Evolutionary conservation across 2,888 invertebrate genomes (phyloP), one percentile per base, ranked within the genome.

Genomic region (Gymnosoma rotundatum): DNA sequence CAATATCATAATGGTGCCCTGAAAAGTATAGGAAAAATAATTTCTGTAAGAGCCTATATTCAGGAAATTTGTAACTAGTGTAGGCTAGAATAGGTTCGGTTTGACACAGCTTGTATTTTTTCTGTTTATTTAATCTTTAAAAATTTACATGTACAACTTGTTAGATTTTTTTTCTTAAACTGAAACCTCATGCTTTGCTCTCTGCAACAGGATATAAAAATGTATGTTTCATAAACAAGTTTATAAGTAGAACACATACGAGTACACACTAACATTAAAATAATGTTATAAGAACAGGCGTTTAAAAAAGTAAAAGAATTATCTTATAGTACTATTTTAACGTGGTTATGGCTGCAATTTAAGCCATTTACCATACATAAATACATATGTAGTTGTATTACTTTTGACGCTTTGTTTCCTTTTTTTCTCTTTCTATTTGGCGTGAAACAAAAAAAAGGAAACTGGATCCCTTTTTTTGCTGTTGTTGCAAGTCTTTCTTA

Each of bases 311-410:
- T 56, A 42, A 25, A n/a, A 69, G 50, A 38, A 67, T 76, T 48
- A 67, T 60, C 60, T 67, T 54, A 38, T 61, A 45, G 32, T 54
- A 54, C 73, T 70, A 69, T 54, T 83, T 75, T 60, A 79, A 66
- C 66, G 75, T 83, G 66, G 73, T 54, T 79, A 79, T 79, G 73
- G 75, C 54, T 79, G 58, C 52, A 75, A 52, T 74, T 75, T 75
- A 79, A 79, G 45, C 67, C 70, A 79, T 72, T 74, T 63, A 16
- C 48, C n/a, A 78, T 45, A 61, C n/a, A 78, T 78, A 78, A 78
- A 78, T 64, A 58, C 78, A 69, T 79, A 64, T 83, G 70, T 63
- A 70, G 61, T 50, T 74, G 69, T 10, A 45, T 20, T 54, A 38
- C 32, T 67, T 76, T 76, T 66, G 20, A 20, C 16, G 5, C 16